These are phyloP conservation scores for Vulpes ferrilata DNA, from an alignment of 2,113 vertebrate genomes.

Conservation along the genomic window DNA sequence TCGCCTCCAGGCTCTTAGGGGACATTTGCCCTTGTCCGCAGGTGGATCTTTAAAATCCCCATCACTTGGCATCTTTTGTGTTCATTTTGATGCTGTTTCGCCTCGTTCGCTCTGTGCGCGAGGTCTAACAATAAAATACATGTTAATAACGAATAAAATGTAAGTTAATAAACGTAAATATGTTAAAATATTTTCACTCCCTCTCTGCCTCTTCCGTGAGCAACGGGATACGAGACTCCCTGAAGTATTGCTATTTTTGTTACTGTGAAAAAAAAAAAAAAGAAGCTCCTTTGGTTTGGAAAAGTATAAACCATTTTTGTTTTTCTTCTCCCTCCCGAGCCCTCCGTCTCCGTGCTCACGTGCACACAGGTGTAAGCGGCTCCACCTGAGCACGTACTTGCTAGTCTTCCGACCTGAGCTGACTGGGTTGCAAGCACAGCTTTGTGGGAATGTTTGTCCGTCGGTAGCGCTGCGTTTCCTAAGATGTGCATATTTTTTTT, in stretches of 20 bases:
- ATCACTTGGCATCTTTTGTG: neutral
- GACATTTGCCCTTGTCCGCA: neutral
- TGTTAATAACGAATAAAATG: no score
- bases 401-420: neutral
- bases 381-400: neutral
- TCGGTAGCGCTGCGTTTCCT: neutral
- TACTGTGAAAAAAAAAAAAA: neutral
- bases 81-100: neutral
- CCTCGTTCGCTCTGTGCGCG: neutral
- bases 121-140: neutral
- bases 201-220: neutral
- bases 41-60: neutral
- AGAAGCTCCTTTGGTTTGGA: neutral
- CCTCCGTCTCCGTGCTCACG: neutral
- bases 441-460: neutral
- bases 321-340: neutral
- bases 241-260: neutral
- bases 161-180: no score
- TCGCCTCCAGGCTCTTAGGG: neutral
- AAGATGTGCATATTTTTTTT: neutral
- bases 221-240: neutral
- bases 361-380: neutral
- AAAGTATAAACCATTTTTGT: neutral
- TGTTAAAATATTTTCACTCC: neutral
- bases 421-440: neutral